Conservation (phyloP, 2,888 invertebrate genomes). For the Stenchaetothrips biformis region DNA sequence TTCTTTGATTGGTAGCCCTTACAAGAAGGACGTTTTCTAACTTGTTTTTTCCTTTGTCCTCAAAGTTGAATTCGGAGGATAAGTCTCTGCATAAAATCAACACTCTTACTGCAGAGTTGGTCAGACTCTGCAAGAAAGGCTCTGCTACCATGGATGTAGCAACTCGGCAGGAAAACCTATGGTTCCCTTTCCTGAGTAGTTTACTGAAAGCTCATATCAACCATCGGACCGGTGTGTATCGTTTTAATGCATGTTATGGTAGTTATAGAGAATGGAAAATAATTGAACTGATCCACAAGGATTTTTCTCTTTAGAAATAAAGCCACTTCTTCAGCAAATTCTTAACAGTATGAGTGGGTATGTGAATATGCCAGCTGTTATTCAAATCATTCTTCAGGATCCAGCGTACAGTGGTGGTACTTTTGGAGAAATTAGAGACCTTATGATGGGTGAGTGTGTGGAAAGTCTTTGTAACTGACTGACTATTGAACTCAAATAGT, state of each 20-base stretch:
- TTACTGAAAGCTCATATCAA: conserved; percentile 6
- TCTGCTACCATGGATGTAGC: conserved; percentile 45
- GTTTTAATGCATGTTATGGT: background rate
- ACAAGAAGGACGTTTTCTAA: background rate
- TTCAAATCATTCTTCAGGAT: conserved; percentile 48
- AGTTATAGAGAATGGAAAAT: conserved; percentile 38
- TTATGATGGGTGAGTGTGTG: conserved; percentile 47
- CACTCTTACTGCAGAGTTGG: conserved; percentile 36
- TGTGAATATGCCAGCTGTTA: conserved; percentile 51
- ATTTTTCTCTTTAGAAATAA: conserved; percentile 35
- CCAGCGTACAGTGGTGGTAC: conserved; percentile 52
- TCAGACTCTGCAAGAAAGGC: conserved; percentile 50
- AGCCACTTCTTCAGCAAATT: conserved; percentile 40
- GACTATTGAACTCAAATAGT: background rate
- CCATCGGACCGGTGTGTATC: background rate
- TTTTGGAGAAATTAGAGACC: conserved; percentile 52
- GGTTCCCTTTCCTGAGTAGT: conserved; percentile 48
- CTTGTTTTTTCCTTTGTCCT: background rate
- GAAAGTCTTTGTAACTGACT: background rate
- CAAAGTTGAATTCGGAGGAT: background rate
- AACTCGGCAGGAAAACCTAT: conserved; percentile 45
- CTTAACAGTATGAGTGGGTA: conserved; percentile 53
- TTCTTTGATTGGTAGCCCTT: too few relatives aligned
- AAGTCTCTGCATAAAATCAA: background rate
- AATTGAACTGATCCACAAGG: conserved; percentile 35